These are phyloP conservation scores for Orbicella faveolata DNA, from an alignment of 64 coral and sea anemone species.

Conservation along the genomic window DNA sequence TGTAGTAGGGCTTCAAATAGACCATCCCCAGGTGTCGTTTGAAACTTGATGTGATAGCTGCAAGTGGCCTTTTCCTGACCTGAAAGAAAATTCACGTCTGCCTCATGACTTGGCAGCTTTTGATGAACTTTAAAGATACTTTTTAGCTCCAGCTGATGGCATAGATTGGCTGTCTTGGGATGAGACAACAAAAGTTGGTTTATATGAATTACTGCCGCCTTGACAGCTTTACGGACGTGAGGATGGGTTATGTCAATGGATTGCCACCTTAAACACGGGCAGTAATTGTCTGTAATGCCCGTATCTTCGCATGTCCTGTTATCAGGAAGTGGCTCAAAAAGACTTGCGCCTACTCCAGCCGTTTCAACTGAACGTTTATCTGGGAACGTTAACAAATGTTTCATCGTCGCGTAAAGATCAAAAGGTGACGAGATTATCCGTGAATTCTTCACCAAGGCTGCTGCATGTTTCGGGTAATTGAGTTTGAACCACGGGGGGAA, in stretches of 20 bases:
- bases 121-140: slow-evolving; percentile 64
- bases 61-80: slow-evolving; percentile 50
- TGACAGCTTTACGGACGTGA: slow-evolving; percentile 28
- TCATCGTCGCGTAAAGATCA: slow-evolving; percentile 54
- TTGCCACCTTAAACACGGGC: slow-evolving; percentile 57
- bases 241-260: slow-evolving; percentile 19
- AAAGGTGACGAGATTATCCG: slow-evolving; percentile 55
- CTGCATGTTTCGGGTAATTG: slow-evolving; percentile 18
- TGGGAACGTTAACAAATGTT: slow-evolving; percentile 44
- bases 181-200: slow-evolving; percentile 24
- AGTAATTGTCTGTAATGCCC: slow-evolving; percentile 61
- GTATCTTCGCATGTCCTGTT: slow-evolving; percentile 55
- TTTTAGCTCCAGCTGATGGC: slow-evolving; percentile 57
- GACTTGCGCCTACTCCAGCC: not conserved
- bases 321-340: slow-evolving; percentile 42
- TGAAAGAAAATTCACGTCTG: slow-evolving; percentile 42
- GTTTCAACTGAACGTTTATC: not conserved
- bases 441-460: slow-evolving; percentile 23
- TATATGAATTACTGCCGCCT: slow-evolving; percentile 27
- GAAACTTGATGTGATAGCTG: slow-evolving; percentile 74
- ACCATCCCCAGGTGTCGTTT: slow-evolving; percentile 70
- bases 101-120: slow-evolving; percentile 60
- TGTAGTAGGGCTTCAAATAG: slow-evolving; percentile 69
- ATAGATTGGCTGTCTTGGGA: slow-evolving; percentile 25
- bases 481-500: slow-evolving; percentile 63